Evolutionary conservation across 37 sponge, comb jelly and placozoan species (phyloP).

Genomic region (Diacarnus erythraeanus): DNA sequence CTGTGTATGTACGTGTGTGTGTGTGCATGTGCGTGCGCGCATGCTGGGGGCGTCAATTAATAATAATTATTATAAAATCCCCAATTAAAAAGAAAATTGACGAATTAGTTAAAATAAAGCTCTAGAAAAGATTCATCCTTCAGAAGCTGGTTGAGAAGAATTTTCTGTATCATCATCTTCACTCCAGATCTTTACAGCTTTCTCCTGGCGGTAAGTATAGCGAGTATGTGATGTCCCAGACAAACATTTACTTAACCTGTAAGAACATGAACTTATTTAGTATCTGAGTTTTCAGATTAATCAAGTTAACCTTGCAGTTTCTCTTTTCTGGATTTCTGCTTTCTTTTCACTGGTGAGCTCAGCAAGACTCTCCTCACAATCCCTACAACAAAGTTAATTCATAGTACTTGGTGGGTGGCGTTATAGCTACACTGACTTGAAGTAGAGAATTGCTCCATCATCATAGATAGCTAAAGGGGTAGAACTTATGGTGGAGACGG

Average conservation of each 20-base stretch:
- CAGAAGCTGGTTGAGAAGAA: neutral
- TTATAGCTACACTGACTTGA: constrained; percentile 51
- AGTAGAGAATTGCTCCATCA: constrained; percentile 85
- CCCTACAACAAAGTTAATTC: constrained; percentile 42
- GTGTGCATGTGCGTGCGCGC: neutral
- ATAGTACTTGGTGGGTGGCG: neutral
- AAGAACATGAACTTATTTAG: neutral
- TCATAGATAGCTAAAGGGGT: constrained; percentile 77
- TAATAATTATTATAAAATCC: neutral
- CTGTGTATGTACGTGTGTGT: neutral
- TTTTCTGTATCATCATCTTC: constrained; percentile 47
- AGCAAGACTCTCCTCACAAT: constrained; percentile 50
- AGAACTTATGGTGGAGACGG: constrained; percentile 36
- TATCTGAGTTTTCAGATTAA: neutral
- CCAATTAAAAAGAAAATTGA: neutral
- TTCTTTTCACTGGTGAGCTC: constrained; percentile 66
- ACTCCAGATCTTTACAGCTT: constrained; percentile 79
- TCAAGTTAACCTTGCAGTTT: constrained; percentile 53
- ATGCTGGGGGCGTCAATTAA: neutral
- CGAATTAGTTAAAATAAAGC: neutral
- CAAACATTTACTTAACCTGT: neutral
- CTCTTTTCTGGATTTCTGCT: constrained; percentile 71
- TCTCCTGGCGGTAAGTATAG: too few species aligned
- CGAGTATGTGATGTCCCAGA: neutral
- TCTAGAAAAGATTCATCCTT: neutral